Conservation (phyloP, 2,113 vertebrate species). For the Poeciliopsis turrubarensis region DNA sequence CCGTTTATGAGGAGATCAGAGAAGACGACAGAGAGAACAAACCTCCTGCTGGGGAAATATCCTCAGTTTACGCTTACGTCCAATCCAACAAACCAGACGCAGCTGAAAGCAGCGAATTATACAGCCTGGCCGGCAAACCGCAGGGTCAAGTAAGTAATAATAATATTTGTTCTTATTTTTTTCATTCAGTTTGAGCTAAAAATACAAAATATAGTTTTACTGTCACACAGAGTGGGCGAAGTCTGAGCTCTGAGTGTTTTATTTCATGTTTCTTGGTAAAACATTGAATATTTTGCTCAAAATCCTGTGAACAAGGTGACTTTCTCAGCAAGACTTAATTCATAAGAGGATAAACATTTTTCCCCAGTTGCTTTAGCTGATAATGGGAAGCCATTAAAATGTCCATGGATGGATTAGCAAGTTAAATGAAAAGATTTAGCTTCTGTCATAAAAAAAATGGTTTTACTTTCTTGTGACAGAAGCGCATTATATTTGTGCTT, state of each 20-base stretch:
- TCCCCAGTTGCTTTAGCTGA: too few relatives aligned
- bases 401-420: too few relatives aligned
- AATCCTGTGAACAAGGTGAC: not conserved
- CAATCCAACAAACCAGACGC: not conserved
- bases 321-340: not conserved
- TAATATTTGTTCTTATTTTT: not conserved
- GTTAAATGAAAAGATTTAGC: too few relatives aligned
- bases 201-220: not conserved
- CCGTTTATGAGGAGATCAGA: not conserved
- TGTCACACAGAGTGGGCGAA: not conserved
- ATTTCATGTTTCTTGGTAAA: not conserved
- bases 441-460: too few relatives aligned
- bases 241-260: not conserved
- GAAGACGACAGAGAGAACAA: not conserved
- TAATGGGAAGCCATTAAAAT: too few relatives aligned
- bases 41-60: not conserved
- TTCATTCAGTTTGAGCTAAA: not conserved
- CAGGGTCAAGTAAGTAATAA: not conserved
- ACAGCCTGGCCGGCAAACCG: not conserved
- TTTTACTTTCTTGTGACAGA: too few relatives aligned
- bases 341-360: not conserved
- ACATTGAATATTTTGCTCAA: not conserved
- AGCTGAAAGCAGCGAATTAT: not conserved
- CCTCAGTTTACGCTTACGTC: not conserved
- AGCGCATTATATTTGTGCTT: too few relatives aligned